A percentile compares a stretch with the other conserved stretches of the same genome.
Conservation (phyloP, 2,113 vertebrate genomes). For the Chloroceryle aenea region DNA sequence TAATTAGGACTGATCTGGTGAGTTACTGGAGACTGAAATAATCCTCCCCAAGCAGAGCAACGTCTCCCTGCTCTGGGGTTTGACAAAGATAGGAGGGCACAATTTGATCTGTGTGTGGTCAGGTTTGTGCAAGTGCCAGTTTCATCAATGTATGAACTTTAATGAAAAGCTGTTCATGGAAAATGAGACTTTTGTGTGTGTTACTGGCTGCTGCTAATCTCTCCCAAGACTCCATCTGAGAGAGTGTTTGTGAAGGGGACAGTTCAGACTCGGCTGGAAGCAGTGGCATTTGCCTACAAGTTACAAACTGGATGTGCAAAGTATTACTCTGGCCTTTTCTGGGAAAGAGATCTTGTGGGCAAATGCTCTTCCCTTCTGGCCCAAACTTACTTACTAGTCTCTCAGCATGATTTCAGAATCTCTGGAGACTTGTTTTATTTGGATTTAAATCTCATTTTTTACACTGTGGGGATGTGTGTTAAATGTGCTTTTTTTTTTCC, state of each 20-base stretch:
- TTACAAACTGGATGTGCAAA: neutral
- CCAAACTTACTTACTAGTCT: neutral
- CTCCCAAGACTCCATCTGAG: neutral
- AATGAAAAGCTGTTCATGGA: neutral
- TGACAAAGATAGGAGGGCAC: neutral
- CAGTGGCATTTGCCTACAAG: neutral
- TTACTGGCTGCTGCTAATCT: neutral
- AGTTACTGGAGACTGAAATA: neutral
- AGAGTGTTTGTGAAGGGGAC: neutral
- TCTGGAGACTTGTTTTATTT: neutral
- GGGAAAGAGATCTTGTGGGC: neutral
- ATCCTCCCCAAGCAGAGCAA: neutral
- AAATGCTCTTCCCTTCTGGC: neutral
- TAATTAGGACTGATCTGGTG: neutral
- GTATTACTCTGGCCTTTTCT: neutral
- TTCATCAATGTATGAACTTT: neutral
- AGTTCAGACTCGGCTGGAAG: neutral
- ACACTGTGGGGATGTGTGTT: neutral
- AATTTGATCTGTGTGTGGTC: neutral
- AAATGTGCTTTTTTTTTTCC: neutral
- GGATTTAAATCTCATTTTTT: neutral
- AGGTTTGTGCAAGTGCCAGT: neutral
- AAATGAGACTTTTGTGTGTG: neutral
- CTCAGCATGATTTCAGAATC: neutral
- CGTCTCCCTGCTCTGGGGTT: neutral